phyloP scores from a whole-genome alignment of 2,888 invertebrate species.

The Amiota communis region DNA sequence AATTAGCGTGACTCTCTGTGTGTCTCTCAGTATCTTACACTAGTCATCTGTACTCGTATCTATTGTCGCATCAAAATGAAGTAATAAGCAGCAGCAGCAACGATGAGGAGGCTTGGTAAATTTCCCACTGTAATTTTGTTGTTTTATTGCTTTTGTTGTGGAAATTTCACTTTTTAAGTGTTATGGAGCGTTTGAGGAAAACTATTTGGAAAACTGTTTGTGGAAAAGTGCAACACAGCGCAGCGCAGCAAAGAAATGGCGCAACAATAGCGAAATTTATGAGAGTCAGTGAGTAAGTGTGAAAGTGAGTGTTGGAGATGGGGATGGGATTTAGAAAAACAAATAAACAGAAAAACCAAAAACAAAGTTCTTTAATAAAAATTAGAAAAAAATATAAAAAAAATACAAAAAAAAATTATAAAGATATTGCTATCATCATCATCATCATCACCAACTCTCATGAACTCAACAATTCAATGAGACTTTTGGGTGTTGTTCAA shows the following conservation, averaged over 20 bases:
- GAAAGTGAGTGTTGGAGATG: neutral
- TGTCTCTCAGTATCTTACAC: neutral
- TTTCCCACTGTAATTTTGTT: constrained; percentile 55
- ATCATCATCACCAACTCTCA: too few relatives aligned
- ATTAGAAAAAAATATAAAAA: neutral
- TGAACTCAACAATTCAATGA: too few relatives aligned
- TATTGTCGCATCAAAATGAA: constrained; percentile 34
- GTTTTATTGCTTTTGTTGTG: too few relatives aligned
- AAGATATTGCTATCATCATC: too few relatives aligned
- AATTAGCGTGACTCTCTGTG: constrained; percentile 53
- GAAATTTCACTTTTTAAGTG: constrained; percentile 56
- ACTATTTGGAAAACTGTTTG: too few relatives aligned
- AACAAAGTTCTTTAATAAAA: neutral
- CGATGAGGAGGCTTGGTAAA: constrained; percentile 53
- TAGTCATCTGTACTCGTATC: neutral
- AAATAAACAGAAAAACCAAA: neutral
- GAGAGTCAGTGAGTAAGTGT: neutral
- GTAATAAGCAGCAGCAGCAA: constrained; percentile 19
- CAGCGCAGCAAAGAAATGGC: neutral
- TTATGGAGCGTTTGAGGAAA: neutral
- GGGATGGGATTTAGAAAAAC: neutral
- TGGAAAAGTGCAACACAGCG: too few relatives aligned
- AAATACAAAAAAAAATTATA: too few relatives aligned
- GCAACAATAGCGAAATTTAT: constrained; percentile 20
- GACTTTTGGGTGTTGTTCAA: too few relatives aligned